Percentiles rank a stretch among this genome's conserved stretches.
Conservation (phyloP, 1,140 invertebrate genomes). For the Drosophila tsacasi region DNA sequence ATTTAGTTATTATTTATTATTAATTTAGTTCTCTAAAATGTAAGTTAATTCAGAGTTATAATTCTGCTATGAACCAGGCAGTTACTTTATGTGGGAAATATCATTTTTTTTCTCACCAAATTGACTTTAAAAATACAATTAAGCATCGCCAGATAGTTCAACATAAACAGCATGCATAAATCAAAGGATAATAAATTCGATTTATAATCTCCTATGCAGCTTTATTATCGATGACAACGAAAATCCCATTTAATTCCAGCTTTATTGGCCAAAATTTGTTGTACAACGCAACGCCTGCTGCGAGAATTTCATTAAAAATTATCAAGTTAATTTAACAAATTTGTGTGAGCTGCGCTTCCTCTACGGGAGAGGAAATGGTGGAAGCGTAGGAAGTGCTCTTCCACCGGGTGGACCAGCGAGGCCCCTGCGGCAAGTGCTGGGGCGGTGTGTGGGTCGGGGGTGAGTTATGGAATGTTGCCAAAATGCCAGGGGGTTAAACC, state of each 20-base stretch:
- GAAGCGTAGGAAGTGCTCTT: background rate
- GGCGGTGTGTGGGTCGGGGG: background rate
- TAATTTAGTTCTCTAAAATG: too few species aligned
- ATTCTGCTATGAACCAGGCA: too few species aligned
- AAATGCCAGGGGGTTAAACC: constrained; percentile 43
- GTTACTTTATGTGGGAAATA: background rate
- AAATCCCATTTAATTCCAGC: constrained; percentile 25
- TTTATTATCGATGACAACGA: constrained; percentile 17
- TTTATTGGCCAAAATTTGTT: constrained; percentile 32
- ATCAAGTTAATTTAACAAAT: constrained; percentile 53
- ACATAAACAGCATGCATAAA: constrained; percentile 23
- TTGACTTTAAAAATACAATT: background rate
- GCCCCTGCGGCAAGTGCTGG: background rate
- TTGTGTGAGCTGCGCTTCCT: constrained; percentile 27
- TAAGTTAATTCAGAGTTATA: too few species aligned
- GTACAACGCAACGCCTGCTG: constrained; percentile 14
- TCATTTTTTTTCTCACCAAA: background rate
- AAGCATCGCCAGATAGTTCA: background rate
- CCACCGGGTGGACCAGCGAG: background rate
- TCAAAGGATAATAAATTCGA: constrained; percentile 21
- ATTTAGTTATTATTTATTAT: too few species aligned
- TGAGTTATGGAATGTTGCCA: constrained; percentile 48
- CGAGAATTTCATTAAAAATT: constrained; percentile 43
- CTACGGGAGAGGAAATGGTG: constrained; percentile 5
- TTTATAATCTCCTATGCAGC: constrained; percentile 20